Base-by-base conservation (phyloP, 2,113 vertebrate species). In the Collichthys lucidus region DNA sequence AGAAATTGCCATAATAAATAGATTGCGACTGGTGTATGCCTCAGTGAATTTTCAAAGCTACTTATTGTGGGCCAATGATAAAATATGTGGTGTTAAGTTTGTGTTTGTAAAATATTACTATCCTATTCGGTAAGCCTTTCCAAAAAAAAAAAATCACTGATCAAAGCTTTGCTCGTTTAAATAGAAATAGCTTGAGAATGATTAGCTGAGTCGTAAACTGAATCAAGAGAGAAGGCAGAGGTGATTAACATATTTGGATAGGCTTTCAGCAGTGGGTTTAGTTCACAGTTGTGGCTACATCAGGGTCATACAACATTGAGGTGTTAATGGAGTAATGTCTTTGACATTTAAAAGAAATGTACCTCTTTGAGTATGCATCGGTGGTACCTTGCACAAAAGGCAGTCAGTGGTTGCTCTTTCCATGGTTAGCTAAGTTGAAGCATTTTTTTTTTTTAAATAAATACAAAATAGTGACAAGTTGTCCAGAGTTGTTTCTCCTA, bases 271-370 rank as follows among this genome's bases (percentile, higher is more conserved):
- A n/a, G 42, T 44, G 44, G 60, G 6, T 77, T 31, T 52, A 17
- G 44, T 31, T 22, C 14, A 6, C 24, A 22, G 20, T 55, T 55
- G 35, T 53, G 20, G 61, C 20, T 44, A 8, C 52, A 44, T 71
- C 1, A 19, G 10, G 44, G 20, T 53, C 46, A 65, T 42, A 59
- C 42, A 79, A 17, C n/a, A 52, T 8, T 2, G 10, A 47, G 3
- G 44, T 46, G 57, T 42, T 69, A 64, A 74, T 74, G 49, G 63
- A 69, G 42, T 52, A 66, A 71, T 75, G 52, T 35, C 24, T 77
- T 52, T 78, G 68, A 63, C 57, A 70, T 70, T 74, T 61, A 20
- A 72, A 72, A 61, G 44, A 56, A 55, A 24, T 17, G 4, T 24
- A 9, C n/a, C 20, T 5, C 35, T 26, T 0, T 31, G 22, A n/a